phyloP scores from a whole-genome alignment of 23 tunicate genomes.

The Trididemnum clinides region DNA sequence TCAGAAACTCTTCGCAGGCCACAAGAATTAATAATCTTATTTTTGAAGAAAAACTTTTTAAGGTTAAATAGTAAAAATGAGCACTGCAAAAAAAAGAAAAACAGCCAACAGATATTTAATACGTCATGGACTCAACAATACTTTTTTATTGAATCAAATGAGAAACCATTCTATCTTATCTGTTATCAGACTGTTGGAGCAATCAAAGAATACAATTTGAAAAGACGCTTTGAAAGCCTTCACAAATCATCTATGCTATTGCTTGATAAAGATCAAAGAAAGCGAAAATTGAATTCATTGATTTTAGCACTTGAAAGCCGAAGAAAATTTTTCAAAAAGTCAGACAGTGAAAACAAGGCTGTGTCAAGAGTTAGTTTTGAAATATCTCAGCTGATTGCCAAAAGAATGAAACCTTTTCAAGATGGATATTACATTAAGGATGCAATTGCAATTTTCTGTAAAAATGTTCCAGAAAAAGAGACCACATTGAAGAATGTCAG shows the following conservation, averaged over 20 bases:
- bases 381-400: too few relatives aligned
- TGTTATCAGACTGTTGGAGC: neutral
- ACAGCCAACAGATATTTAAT: neutral
- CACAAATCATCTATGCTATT: too few relatives aligned
- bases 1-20: too few relatives aligned
- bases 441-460: conserved; percentile 4
- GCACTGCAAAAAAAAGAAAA: too few relatives aligned
- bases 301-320: neutral
- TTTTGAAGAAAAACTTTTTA: too few relatives aligned
- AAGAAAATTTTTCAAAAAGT: neutral
- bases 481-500: neutral
- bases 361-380: too few relatives aligned
- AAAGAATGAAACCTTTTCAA: neutral
- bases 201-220: neutral
- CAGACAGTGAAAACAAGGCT: neutral
- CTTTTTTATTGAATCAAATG: too few relatives aligned
- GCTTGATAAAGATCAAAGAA: too few relatives aligned
- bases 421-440: conserved; percentile 7
- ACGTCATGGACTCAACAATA: neutral
- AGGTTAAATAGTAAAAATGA: too few relatives aligned
- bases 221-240: neutral
- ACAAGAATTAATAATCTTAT: too few relatives aligned
- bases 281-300: neutral
- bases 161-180: too few relatives aligned
- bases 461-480: neutral